Base-by-base conservation (phyloP, 2,113 vertebrate genomes). In the Nasalis larvatus region DNA sequence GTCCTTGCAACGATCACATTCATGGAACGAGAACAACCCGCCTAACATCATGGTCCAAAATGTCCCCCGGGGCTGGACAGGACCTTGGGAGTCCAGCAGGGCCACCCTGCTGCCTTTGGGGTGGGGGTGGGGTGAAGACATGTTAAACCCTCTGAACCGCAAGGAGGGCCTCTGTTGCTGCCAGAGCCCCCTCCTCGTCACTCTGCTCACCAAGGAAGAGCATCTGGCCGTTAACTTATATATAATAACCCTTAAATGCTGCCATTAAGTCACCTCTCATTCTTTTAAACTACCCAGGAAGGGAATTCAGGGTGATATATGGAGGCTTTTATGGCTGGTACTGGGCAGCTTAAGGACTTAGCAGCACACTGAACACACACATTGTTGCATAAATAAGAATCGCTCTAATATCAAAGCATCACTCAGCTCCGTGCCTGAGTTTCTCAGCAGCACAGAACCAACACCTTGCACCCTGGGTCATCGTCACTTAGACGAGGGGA, bases 201-300 rank as follows among this genome's bases (percentile, higher is more conserved):
- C 83, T 87, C 74, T 40, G 52, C 40, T 58, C 0, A 6, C 94
- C 60, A 0, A 9, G 2, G 32, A 92, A 87, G 94, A 81, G 76
- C 95, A 66, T 66, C 60, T 63, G 92, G 96, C 97, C 16, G 14
- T 95, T 97, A 96, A 74, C 92, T 66, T 97, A 80, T 54, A 78
- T 92, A 95, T 97, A 97, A 98, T 98, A 97, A 96, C 85, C 96
- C 90, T 97, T 98, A 97, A 95, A 97, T 94, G 80, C 85, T 42
- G 85, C 96, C 90, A 96, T 97, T 97, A 98, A 97, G 96, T 95
- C 96, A 96, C 96, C 96, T 97, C 87, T 97, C 95, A 90, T 97
- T 96, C 97, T 93, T 89, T 74, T 74, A 92, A 98, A 97, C 92
- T 97, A 92, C 95, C 94, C 85, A 66, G 97, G 92, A 96, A 96